A percentile compares a stretch with the other conserved stretches of the same genome.
phyloP scores from a whole-genome alignment of 2,797 vertebrate genomes.

The Hapalemur alaotrensis region DNA sequence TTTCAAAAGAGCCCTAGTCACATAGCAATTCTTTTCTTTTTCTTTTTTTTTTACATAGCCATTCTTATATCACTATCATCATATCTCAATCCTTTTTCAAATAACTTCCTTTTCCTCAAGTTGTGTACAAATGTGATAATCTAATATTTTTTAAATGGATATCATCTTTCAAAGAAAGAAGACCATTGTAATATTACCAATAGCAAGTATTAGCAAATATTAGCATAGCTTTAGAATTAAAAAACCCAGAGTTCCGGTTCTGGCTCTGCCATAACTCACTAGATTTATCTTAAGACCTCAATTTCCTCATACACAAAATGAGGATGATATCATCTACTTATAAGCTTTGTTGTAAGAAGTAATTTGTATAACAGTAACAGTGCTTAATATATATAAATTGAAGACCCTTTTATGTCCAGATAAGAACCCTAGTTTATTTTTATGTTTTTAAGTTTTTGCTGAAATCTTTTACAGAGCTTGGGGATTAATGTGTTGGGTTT shows the following conservation, averaged over 20 bases:
- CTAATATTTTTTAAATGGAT: neutral
- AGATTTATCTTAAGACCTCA: conserved; percentile 10
- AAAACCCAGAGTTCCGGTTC: neutral
- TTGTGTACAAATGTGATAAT: neutral
- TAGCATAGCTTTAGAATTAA: neutral
- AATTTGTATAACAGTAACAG: neutral
- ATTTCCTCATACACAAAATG: neutral
- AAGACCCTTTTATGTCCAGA: neutral
- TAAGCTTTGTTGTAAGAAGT: conserved; percentile 19
- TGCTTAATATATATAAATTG: neutral
- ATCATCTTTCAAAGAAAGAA: conserved; percentile 15
- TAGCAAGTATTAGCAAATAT: conserved; percentile 1
- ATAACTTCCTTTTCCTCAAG: neutral
- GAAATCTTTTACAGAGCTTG: neutral
- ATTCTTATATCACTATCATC: neutral
- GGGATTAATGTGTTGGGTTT: neutral
- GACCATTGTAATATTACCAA: neutral
- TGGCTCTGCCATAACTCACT: neutral
- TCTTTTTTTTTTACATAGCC: neutral
- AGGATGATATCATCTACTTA: neutral
- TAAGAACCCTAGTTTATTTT: neutral
- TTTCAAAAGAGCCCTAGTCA: neutral
- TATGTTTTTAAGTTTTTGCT: neutral
- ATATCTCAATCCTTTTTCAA: neutral
- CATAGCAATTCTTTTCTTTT: neutral